These are phyloP conservation scores for Zygaena filipendulae DNA, from an alignment of 2,888 invertebrate species.

Conservation along the genomic window DNA sequence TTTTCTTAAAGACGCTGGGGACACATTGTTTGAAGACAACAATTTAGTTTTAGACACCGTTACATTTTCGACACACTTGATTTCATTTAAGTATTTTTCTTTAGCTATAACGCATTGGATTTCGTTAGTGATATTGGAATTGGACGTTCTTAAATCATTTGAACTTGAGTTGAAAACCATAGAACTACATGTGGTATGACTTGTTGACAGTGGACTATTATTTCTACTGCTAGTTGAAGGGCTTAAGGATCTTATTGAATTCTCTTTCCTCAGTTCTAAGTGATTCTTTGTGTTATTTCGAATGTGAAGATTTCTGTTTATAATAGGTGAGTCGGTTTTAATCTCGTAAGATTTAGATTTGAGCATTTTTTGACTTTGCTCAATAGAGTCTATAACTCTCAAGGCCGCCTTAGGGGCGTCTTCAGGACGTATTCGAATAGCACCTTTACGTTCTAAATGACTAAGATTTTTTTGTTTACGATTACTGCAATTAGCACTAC, in stretches of 20 bases:
- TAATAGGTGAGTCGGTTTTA: slow-evolving; percentile 51
- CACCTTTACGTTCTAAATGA: slow-evolving; percentile 58
- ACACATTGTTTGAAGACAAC: slow-evolving; percentile 34
- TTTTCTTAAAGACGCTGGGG: slow-evolving; percentile 46
- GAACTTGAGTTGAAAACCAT: slow-evolving; percentile 66
- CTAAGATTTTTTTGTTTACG: slow-evolving; percentile 46
- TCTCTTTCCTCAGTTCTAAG: slow-evolving; percentile 51
- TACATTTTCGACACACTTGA: slow-evolving; percentile 59
- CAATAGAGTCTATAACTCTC: slow-evolving; percentile 60
- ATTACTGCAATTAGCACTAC: slow-evolving; percentile 50
- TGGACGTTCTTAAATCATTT: slow-evolving; percentile 58
- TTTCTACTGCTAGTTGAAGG: slow-evolving; percentile 62
- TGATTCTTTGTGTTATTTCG: slow-evolving; percentile 47
- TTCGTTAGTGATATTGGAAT: slow-evolving; percentile 55
- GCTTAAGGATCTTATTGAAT: slow-evolving; percentile 50
- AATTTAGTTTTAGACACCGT: slow-evolving; percentile 49
- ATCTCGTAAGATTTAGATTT: slow-evolving; percentile 59
- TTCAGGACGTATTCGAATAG: slow-evolving; percentile 58
- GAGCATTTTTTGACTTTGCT: slow-evolving; percentile 60
- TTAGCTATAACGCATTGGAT: slow-evolving; percentile 65
- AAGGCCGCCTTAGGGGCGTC: slow-evolving; percentile 55
- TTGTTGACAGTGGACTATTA: slow-evolving; percentile 56
- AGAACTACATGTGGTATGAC: slow-evolving; percentile 63
- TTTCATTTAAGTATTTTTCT: slow-evolving; percentile 61
- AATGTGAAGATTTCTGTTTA: slow-evolving; percentile 38